Evolutionary conservation across 2,888 invertebrate species (phyloP).

Genomic region (Incurvaria masculella): DNA sequence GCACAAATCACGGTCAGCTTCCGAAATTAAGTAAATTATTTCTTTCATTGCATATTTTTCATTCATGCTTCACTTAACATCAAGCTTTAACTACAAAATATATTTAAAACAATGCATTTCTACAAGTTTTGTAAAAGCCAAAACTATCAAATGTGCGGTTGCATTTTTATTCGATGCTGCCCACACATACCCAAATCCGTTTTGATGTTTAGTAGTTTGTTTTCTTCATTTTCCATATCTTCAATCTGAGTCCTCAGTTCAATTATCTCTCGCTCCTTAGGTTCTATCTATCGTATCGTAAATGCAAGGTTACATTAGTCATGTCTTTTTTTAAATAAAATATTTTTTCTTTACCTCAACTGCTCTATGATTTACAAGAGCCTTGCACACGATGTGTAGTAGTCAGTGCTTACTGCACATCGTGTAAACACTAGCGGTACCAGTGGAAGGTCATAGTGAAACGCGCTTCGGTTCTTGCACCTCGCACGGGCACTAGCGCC

Average conservation of each 20-base stretch:
- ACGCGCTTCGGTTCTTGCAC: too few relatives aligned
- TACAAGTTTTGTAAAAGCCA: too few relatives aligned
- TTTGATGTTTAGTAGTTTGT: slow-evolving; percentile 57
- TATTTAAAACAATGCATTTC: too few relatives aligned
- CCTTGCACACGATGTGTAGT: not conserved
- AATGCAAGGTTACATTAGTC: slow-evolving; percentile 6
- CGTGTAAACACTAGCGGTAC: not conserved
- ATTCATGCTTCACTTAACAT: too few relatives aligned
- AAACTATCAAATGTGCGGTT: too few relatives aligned
- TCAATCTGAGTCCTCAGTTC: slow-evolving; percentile 77
- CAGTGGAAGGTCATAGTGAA: not conserved
- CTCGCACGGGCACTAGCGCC: too few relatives aligned
- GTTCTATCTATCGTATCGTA: slow-evolving; percentile 69
- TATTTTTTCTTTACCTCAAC: not conserved
- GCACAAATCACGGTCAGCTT: too few relatives aligned
- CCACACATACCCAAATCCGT: slow-evolving; percentile 41
- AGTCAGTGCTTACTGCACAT: not conserved
- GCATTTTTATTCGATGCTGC: not conserved
- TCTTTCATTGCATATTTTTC: too few relatives aligned
- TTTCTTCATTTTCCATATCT: slow-evolving; percentile 81
- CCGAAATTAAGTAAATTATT: not conserved
- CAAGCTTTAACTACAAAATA: too few relatives aligned
- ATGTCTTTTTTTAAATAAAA: slow-evolving; percentile 5
- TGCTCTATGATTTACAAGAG: not conserved
- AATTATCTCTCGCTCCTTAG: slow-evolving; percentile 74